phyloP scores from a whole-genome alignment of 2,888 invertebrate species.

The Stegana nigrithorax region DNA sequence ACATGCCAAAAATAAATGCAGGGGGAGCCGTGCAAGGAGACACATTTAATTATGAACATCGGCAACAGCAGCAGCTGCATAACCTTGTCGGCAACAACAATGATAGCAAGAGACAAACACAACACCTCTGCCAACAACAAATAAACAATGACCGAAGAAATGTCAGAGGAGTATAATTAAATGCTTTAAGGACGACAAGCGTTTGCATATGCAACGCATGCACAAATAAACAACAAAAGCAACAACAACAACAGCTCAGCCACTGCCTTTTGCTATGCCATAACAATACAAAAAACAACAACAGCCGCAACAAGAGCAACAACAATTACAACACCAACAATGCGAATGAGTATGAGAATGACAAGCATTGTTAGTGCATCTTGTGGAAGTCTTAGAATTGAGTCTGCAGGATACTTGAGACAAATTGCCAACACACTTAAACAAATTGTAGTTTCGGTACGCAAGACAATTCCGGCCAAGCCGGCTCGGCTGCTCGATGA shows the following conservation, averaged over 20 bases:
- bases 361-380: no score
- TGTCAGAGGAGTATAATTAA: constrained; percentile 10
- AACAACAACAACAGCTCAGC: constrained; percentile 40
- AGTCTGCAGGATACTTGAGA: constrained; percentile 46
- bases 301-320: constrained; percentile 27
- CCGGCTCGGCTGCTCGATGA: not conserved
- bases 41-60: not conserved
- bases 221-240: constrained; percentile 23
- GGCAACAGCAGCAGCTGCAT: not conserved
- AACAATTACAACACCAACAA: constrained; percentile 46
- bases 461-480: constrained; percentile 10
- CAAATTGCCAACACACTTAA: constrained; percentile 49
- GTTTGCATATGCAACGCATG: constrained; percentile 1
- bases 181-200: constrained; percentile 1
- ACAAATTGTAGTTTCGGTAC: constrained; percentile 41
- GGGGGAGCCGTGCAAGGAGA: no score
- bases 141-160: not conserved
- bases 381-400: no score
- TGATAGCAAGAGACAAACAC: constrained; percentile 13
- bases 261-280: no score
- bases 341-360: not conserved
- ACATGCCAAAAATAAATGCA: no score
- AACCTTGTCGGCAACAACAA: constrained; percentile 11
- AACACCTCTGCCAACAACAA: constrained; percentile 24
- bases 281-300: constrained; percentile 22